These are phyloP conservation scores for Neria commutata DNA, from an alignment of 2,888 invertebrate genomes.

Conservation along the genomic window DNA sequence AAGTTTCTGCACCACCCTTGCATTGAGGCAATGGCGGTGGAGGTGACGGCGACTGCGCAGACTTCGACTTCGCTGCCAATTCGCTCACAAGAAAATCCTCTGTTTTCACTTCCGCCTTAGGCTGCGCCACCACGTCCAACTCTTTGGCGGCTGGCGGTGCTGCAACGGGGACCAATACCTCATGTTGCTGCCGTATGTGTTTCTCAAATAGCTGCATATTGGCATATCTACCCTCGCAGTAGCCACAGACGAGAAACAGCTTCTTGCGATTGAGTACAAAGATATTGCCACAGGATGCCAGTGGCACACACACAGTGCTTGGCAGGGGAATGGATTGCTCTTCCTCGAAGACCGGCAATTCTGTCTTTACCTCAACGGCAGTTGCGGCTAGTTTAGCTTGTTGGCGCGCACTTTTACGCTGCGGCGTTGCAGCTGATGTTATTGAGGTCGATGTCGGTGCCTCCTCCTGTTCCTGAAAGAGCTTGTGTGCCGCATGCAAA, in stretches of 20 bases:
- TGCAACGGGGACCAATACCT: constrained; percentile 34
- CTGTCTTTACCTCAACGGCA: constrained; percentile 23
- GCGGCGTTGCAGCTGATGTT: background rate
- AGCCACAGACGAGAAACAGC: constrained; percentile 44
- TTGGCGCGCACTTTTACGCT: constrained; percentile 21
- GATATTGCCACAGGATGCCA: constrained; percentile 54
- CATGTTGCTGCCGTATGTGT: constrained; percentile 50
- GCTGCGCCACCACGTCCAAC: too few relatives aligned
- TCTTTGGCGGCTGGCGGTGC: too few relatives aligned
- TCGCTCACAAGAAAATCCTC: constrained; percentile 35
- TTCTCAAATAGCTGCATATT: constrained; percentile 42
- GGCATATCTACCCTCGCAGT: constrained; percentile 45
- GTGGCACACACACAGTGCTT: constrained; percentile 16
- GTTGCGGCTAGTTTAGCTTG: constrained; percentile 5
- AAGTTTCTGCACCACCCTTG: background rate
- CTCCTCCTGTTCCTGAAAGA: constrained; percentile 26
- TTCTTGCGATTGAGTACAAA: constrained; percentile 38
- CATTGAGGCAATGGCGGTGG: background rate
- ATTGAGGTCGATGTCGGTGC: background rate
- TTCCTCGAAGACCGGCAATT: constrained; percentile 3
- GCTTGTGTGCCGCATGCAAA: constrained; percentile 40
- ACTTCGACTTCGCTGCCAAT: constrained; percentile 20
- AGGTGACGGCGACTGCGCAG: too few relatives aligned
- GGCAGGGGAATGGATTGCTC: constrained; percentile 28
- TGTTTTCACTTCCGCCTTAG: constrained; percentile 29